A percentile compares a stretch with the other conserved stretches of the same genome.
phyloP scores from a whole-genome alignment of 2,113 vertebrate species.

The Neolamprologus toae region DNA sequence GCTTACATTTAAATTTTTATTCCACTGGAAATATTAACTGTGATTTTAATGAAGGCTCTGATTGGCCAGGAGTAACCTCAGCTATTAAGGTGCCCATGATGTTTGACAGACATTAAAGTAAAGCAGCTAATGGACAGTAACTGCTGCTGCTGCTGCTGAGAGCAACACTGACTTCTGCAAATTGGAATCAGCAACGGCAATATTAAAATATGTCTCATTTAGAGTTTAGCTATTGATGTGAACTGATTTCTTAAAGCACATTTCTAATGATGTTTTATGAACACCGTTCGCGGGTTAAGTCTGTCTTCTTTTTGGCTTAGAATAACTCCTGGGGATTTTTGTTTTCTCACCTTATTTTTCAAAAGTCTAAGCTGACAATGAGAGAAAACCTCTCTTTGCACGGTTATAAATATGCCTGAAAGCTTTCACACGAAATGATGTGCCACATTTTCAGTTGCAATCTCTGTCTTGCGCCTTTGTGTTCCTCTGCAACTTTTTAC shows the following conservation, averaged over 20 bases:
- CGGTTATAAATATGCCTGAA: conserved; percentile 1
- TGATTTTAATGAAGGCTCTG: background rate
- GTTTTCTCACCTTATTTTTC: background rate
- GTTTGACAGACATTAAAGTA: background rate
- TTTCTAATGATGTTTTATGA: background rate
- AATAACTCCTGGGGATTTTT: background rate
- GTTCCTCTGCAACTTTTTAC: background rate
- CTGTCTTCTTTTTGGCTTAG: background rate
- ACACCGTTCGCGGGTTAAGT: background rate
- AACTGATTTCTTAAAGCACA: background rate
- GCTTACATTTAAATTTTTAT: background rate
- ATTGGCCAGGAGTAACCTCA: background rate
- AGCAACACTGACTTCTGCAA: background rate
- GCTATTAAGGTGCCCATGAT: background rate
- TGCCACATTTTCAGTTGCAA: conserved; percentile 21
- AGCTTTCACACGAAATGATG: conserved; percentile 25
- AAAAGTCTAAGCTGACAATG: background rate
- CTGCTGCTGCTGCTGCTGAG: background rate
- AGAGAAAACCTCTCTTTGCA: background rate
- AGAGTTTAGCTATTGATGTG: background rate
- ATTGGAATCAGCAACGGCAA: background rate
- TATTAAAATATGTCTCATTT: background rate
- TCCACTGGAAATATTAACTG: background rate
- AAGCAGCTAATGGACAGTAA: background rate
- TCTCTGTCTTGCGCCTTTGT: conserved; percentile 7